A percentile compares a stretch with the other conserved stretches of the same genome.
Conservation (phyloP, 2,888 invertebrate genomes). For the Perithous albicinctus region DNA sequence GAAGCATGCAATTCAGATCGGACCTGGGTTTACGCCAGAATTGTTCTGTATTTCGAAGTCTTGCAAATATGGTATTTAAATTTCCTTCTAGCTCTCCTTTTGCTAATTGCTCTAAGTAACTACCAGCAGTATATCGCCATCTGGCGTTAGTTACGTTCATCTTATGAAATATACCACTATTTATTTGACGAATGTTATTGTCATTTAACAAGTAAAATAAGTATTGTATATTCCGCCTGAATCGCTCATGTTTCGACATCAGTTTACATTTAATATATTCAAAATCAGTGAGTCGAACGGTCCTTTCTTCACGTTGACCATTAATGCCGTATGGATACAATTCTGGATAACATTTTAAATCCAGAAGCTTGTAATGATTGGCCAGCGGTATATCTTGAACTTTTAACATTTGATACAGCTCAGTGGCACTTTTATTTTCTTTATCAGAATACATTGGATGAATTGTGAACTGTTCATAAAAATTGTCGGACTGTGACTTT, state of each 20-base stretch:
- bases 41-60: conserved; percentile 52
- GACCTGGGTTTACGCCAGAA: too few species aligned
- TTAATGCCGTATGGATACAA: conserved; percentile 55
- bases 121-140: conserved; percentile 60
- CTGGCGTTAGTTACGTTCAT: conserved; percentile 55
- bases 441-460: conserved; percentile 69
- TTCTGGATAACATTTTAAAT: conserved; percentile 68
- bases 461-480: conserved; percentile 68
- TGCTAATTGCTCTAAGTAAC: conserved; percentile 59
- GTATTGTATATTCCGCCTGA: conserved; percentile 69
- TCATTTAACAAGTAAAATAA: conserved; percentile 72
- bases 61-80: conserved; percentile 64
- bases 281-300: conserved; percentile 59
- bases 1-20: conserved; percentile 68
- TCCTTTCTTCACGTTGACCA: conserved; percentile 66
- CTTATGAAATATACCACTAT: conserved; percentile 68
- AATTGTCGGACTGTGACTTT: conserved; percentile 49
- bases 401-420: conserved; percentile 72
- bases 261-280: conserved; percentile 69
- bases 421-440: conserved; percentile 65
- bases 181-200: conserved; percentile 69
- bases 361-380: conserved; percentile 56
- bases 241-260: conserved; percentile 70
- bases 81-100: too few species aligned
- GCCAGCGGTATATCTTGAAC: conserved; percentile 47